Evolutionary conservation across 2,797 vertebrate species (phyloP).

Genomic region (Scolopax rusticola): DNA sequence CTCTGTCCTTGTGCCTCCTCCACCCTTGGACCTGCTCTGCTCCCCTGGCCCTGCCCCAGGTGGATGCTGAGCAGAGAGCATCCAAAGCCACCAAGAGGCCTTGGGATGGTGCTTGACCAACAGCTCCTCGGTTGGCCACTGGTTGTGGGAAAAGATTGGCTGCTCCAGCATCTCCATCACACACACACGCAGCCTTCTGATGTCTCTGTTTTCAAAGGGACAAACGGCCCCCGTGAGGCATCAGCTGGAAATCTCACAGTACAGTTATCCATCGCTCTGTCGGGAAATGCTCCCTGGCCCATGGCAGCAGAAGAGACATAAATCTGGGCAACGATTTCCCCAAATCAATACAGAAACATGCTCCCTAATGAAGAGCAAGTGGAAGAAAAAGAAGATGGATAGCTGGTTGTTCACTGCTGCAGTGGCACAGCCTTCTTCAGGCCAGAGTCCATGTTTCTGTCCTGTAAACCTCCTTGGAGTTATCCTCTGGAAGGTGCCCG

Average conservation of each 20-base stretch:
- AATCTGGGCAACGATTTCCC: not conserved
- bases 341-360: not conserved
- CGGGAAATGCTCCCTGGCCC: not conserved
- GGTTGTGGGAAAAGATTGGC: accelerated
- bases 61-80: not conserved
- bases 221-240: not conserved
- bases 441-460: not conserved
- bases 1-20: not conserved
- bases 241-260: not conserved
- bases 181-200: not conserved
- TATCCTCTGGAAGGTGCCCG: not conserved
- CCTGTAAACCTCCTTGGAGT: not conserved
- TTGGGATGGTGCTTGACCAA: not conserved
- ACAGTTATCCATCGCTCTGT: not conserved
- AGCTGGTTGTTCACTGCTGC: not conserved
- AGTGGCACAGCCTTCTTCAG: not conserved
- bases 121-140: not conserved
- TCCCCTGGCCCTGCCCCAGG: not conserved
- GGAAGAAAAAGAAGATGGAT: not conserved
- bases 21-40: not conserved
- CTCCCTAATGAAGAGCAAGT: not conserved
- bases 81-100: not conserved
- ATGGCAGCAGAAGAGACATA: not conserved
- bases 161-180: not conserved
- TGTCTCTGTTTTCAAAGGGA: not conserved